A percentile compares a stretch with the other conserved stretches of the same genome.
Conservation (phyloP, 2,797 vertebrate species). For the Catharus ustulatus region DNA sequence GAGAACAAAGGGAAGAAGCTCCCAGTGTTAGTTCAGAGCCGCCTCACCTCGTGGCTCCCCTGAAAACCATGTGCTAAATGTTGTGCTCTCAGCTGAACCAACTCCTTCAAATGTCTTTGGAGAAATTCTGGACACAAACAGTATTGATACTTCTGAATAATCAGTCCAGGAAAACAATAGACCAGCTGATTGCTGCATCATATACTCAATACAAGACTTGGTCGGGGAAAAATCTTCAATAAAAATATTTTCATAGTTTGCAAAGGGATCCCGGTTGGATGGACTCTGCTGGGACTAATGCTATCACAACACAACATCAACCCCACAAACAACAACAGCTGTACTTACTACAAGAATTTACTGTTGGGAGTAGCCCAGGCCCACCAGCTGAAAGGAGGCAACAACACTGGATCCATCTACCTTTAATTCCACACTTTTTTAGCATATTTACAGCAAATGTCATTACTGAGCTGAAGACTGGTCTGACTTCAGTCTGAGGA, state of each 20-base stretch:
- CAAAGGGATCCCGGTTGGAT: constrained; percentile 73
- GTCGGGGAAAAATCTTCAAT: background rate
- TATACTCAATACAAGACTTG: background rate
- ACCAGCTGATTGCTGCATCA: background rate
- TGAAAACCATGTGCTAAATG: rapidly evolving
- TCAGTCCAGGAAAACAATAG: background rate
- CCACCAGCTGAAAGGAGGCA: constrained; percentile 73
- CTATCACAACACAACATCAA: background rate
- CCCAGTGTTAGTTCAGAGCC: rapidly evolving
- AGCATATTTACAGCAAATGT: constrained; percentile 55
- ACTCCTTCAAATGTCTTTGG: background rate
- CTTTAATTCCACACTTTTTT: constrained; percentile 48
- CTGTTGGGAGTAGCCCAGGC: constrained; percentile 69
- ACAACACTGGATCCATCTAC: constrained; percentile 59
- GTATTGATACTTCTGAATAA: background rate
- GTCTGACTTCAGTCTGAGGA: constrained; percentile 61
- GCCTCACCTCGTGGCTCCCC: rapidly evolving
- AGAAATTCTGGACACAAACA: background rate
- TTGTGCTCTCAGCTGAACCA: background rate
- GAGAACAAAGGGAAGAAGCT: background rate
- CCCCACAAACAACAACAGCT: constrained; percentile 40
- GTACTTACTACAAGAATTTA: constrained; percentile 73
- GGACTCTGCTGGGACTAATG: constrained; percentile 70
- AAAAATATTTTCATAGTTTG: constrained; percentile 35
- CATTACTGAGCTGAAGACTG: constrained; percentile 48